phyloP scores from a whole-genome alignment of 2,113 vertebrate species.

The Azemiops feae region DNA sequence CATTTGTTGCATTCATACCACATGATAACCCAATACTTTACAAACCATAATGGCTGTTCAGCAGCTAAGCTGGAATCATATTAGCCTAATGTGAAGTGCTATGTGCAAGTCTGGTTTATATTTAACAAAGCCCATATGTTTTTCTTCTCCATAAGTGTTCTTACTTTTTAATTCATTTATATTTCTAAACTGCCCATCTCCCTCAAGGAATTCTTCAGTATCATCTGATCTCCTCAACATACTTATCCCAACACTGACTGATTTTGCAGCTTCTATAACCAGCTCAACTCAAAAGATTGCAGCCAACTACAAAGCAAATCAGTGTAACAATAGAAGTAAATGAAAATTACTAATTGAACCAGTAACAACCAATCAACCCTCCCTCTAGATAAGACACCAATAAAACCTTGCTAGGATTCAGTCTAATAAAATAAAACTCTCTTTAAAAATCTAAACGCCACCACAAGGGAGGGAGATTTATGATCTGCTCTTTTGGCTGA shows the following conservation, averaged over 20 bases:
- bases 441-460: background rate
- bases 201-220: no score
- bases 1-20: background rate
- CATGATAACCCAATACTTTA: background rate
- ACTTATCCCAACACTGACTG: background rate
- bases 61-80: background rate
- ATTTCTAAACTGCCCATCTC: no score
- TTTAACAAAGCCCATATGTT: background rate
- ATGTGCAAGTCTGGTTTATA: background rate
- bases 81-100: background rate
- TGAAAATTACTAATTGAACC: background rate
- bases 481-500: no score
- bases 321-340: background rate
- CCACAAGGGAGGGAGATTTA: no score
- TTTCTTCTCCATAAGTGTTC: background rate
- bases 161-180: no score
- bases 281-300: background rate
- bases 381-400: background rate
- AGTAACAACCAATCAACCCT: background rate
- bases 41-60: background rate
- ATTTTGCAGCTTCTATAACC: background rate
- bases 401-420: background rate
- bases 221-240: background rate
- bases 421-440: background rate
- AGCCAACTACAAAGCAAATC: background rate